Evolutionary conservation across 2,888 invertebrate genomes (phyloP).

Genomic region (Steinernema scapterisci): DNA sequence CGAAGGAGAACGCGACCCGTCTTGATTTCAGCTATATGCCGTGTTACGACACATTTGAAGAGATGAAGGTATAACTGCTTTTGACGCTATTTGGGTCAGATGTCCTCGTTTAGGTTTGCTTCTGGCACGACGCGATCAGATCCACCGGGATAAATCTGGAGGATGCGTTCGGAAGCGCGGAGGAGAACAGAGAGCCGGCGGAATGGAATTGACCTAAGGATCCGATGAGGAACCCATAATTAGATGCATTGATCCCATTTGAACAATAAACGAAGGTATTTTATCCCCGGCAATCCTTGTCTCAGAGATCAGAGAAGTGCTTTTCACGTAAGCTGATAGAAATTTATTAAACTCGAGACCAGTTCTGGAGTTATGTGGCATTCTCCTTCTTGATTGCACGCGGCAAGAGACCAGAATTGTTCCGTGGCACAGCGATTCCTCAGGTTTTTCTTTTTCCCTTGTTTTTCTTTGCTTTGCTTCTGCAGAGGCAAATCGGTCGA

Average conservation of each 20-base stretch:
- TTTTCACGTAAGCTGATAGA: not conserved
- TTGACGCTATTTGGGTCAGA: not conserved
- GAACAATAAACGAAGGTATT: too few relatives aligned
- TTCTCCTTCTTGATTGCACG: not conserved
- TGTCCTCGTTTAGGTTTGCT: constrained; percentile 3
- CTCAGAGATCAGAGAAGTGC: too few relatives aligned
- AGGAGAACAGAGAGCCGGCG: not conserved
- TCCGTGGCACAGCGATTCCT: not conserved
- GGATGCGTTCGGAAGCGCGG: not conserved
- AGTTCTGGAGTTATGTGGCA: not conserved
- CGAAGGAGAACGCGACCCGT: constrained; percentile 38
- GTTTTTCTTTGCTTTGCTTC: not conserved
- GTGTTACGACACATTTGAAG: constrained; percentile 42
- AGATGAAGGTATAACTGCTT: constrained; percentile 37
- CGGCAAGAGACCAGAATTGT: not conserved
- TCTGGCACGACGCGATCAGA: constrained; percentile 5
- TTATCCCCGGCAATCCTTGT: too few relatives aligned
- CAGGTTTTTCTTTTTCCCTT: not conserved
- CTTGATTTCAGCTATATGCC: constrained; percentile 44
- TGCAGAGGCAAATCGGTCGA: constrained; percentile 4
- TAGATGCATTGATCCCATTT: too few relatives aligned
- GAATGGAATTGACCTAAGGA: not conserved
- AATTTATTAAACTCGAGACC: constrained; percentile 7
- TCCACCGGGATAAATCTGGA: not conserved
- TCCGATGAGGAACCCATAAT: too few relatives aligned